Percentiles rank a stretch among this genome's conserved stretches.
Conservation (phyloP, 2,888 invertebrate genomes). For the Asteroscopus sphinx region DNA sequence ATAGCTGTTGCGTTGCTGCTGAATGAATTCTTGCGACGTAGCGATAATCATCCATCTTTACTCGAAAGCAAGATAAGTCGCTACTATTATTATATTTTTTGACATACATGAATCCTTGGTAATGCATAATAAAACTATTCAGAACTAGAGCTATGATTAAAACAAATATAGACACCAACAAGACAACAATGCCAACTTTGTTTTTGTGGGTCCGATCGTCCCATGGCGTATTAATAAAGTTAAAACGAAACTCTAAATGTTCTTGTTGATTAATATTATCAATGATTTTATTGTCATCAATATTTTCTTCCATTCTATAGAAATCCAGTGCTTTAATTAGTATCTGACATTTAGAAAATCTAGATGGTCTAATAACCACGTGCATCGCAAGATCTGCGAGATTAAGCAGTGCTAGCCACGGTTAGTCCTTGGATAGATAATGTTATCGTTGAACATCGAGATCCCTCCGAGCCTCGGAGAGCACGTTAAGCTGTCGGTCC, state of each 20-base stretch:
- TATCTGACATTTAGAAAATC: too few relatives aligned
- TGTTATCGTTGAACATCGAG: too few relatives aligned
- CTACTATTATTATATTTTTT: slow-evolving; percentile 38
- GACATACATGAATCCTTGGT: slow-evolving; percentile 57
- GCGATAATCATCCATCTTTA: slow-evolving; percentile 71
- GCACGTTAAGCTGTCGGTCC: too few relatives aligned
- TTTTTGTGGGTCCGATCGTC: slow-evolving; percentile 77
- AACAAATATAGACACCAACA: slow-evolving; percentile 73
- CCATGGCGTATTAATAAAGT: slow-evolving; percentile 81
- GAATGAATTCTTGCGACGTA: slow-evolving; percentile 80
- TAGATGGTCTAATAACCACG: slow-evolving; percentile 31
- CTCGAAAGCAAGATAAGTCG: slow-evolving; percentile 72
- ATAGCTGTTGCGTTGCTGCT: slow-evolving; percentile 68
- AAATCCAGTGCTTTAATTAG: background rate
- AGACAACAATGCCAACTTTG: slow-evolving; percentile 72
- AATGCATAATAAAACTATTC: slow-evolving; percentile 75
- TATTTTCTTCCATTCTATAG: slow-evolving; percentile 46
- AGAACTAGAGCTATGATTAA: slow-evolving; percentile 70
- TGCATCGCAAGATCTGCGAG: too few relatives aligned
- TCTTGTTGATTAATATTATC: slow-evolving; percentile 61
- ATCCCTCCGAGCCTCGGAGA: too few relatives aligned
- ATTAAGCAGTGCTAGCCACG: too few relatives aligned
- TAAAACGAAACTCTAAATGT: slow-evolving; percentile 70
- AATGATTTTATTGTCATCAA: slow-evolving; percentile 66
- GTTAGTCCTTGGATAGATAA: too few relatives aligned